A percentile compares a stretch with the other conserved stretches of the same genome.
Evolutionary conservation across 2,888 invertebrate species (phyloP).

Genomic region (Lochmaea crataegi): DNA sequence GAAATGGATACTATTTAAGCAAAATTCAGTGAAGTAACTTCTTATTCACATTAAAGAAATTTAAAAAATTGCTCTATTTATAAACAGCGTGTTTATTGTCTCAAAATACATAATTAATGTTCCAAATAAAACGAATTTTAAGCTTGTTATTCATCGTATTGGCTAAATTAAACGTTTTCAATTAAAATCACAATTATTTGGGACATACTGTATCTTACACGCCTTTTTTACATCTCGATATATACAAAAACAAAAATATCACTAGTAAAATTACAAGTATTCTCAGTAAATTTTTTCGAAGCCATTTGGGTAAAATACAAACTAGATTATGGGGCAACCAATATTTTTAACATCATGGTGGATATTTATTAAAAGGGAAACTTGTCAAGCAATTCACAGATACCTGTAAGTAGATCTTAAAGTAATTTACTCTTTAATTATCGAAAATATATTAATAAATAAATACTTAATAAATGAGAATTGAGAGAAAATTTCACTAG

Average conservation of each 20-base stretch:
- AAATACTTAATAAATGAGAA: background rate
- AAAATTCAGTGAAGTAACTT: background rate
- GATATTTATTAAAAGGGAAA: too few relatives aligned
- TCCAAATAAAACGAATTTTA: background rate
- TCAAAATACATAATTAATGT: background rate
- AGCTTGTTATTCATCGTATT: background rate
- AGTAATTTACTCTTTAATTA: too few relatives aligned
- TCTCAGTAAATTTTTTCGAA: background rate
- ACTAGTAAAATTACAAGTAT: slow-evolving; percentile 7
- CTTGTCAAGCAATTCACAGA: too few relatives aligned
- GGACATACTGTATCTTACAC: background rate
- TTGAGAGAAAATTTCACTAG: slow-evolving; percentile 3
- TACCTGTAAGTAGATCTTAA: too few relatives aligned
- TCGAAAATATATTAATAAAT: too few relatives aligned
- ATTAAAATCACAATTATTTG: background rate
- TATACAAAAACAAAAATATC: slow-evolving; percentile 18
- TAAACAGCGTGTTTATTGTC: background rate
- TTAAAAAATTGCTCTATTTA: background rate
- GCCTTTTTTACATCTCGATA: background rate
- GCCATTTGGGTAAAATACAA: background rate
- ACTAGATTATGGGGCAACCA: background rate
- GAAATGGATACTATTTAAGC: too few relatives aligned
- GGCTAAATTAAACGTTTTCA: background rate
- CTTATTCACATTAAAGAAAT: background rate
- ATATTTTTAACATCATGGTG: too few relatives aligned